phyloP scores from a whole-genome alignment of 2,888 invertebrate genomes.

The Neoaliturus tenellus region DNA sequence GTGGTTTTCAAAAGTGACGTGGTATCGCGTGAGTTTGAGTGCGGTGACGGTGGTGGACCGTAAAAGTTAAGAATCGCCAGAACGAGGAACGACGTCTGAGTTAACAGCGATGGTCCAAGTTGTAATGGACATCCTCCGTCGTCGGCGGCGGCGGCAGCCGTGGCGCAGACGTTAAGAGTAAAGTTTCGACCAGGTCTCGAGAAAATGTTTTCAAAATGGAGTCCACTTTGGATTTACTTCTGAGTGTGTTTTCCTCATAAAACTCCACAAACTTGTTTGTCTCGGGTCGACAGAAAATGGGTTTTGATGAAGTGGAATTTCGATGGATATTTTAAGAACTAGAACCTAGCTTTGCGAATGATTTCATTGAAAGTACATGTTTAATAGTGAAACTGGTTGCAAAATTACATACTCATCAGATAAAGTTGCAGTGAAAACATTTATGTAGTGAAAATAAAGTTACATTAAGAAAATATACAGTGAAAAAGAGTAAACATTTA shows the following conservation, averaged over 20 bases:
- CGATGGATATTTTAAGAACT: no score
- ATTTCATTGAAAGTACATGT: no score
- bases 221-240: neutral
- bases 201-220: constrained; percentile 36
- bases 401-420: no score
- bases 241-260: constrained; percentile 25
- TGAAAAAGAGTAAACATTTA: no score
- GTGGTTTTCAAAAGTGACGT: no score
- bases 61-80: neutral
- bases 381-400: no score
- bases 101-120: neutral
- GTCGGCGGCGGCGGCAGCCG: neutral
- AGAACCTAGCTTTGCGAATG: no score
- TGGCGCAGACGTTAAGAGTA: constrained; percentile 20
- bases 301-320: constrained; percentile 20
- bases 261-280: constrained; percentile 17
- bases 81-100: neutral
- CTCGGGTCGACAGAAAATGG: neutral
- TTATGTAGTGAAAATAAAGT: no score
- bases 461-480: no score
- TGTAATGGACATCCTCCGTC: constrained; percentile 28
- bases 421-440: no score
- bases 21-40: neutral
- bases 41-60: neutral
- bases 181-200: constrained; percentile 24